Conservation (phyloP, 1,140 invertebrate genomes). For the Drosophila sp. region DNA sequence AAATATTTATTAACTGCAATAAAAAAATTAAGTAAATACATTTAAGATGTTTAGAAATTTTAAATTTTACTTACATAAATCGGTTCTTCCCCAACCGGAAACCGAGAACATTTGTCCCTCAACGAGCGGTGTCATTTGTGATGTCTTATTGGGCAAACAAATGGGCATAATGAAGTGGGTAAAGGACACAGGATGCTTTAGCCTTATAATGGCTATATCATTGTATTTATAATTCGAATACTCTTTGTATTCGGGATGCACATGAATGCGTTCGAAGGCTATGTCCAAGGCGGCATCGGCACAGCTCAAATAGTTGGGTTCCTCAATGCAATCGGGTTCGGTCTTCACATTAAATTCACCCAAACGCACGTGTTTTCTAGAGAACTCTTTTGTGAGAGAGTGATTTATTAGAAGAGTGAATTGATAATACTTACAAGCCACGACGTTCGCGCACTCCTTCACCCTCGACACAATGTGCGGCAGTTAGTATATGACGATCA, state of each 20-base stretch:
- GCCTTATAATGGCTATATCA: slow-evolving; percentile 90
- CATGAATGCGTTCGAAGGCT: slow-evolving; percentile 72
- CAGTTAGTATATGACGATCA: slow-evolving; percentile 87
- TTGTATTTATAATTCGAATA: slow-evolving; percentile 82
- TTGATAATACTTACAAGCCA: slow-evolving; percentile 65
- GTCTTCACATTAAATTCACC: slow-evolving; percentile 86
- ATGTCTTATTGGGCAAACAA: slow-evolving; percentile 87
- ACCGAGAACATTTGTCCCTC: slow-evolving; percentile 86
- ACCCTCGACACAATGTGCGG: slow-evolving; percentile 92
- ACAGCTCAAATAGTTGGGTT: slow-evolving; percentile 72
- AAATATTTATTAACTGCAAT: slow-evolving; percentile 80
- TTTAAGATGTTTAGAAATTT: not conserved
- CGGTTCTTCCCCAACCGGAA: slow-evolving; percentile 93
- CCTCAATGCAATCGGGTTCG: slow-evolving; percentile 85
- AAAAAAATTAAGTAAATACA: not conserved
- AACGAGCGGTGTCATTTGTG: slow-evolving; percentile 81
- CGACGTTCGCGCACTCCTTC: slow-evolving; percentile 66
- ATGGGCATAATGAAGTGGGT: slow-evolving; percentile 90
- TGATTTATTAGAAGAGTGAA: not conserved
- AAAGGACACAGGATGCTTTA: slow-evolving; percentile 89
- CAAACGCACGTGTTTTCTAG: slow-evolving; percentile 84
- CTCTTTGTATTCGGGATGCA: slow-evolving; percentile 83
- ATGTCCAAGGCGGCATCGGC: slow-evolving; percentile 81
- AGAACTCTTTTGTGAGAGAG: not conserved
- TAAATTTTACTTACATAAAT: slow-evolving; percentile 79